Percentiles rank a stretch among this genome's conserved stretches.
Evolutionary conservation across 92 coral and sea anemone species (phyloP).

Genomic region (Epizoanthus scotinus): DNA sequence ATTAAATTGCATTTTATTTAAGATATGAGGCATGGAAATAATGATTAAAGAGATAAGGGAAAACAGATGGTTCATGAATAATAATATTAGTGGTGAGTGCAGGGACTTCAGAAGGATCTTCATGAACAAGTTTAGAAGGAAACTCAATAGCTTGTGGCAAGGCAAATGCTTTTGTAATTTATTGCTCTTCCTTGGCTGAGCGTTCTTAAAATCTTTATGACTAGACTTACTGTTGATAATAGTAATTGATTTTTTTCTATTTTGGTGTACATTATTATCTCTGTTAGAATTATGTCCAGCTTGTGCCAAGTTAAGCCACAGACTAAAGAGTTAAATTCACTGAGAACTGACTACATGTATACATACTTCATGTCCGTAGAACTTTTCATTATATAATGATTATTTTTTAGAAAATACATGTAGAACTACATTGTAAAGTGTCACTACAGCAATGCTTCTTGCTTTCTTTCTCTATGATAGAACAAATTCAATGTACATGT

Average conservation of each 20-base stretch:
- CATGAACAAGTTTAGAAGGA: conserved; percentile 39
- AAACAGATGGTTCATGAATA: conserved; percentile 8
- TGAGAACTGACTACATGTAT: too few species aligned
- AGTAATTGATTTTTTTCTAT: conserved; percentile 1
- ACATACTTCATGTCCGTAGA: not conserved
- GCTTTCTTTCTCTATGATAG: not conserved
- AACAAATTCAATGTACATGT: not conserved
- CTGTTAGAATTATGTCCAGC: too few species aligned
- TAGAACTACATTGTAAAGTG: not conserved
- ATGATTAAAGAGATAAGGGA: conserved; percentile 25
- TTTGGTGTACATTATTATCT: too few species aligned
- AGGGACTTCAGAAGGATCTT: not conserved
- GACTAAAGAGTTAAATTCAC: too few species aligned
- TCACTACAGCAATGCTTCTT: not conserved
- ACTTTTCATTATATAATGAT: not conserved
- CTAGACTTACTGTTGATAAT: too few species aligned
- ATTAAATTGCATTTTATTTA: conserved; percentile 2
- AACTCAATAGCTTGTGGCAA: conserved; percentile 33
- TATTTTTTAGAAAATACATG: not conserved
- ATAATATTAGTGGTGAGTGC: not conserved
- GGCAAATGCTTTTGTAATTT: conserved; percentile 19
- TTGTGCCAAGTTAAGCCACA: too few species aligned
- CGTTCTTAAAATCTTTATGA: not conserved
- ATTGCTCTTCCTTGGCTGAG: not conserved
- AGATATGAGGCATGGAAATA: not conserved